Conservation (phyloP, 2,797 vertebrate genomes). For the Argya squamiceps region DNA sequence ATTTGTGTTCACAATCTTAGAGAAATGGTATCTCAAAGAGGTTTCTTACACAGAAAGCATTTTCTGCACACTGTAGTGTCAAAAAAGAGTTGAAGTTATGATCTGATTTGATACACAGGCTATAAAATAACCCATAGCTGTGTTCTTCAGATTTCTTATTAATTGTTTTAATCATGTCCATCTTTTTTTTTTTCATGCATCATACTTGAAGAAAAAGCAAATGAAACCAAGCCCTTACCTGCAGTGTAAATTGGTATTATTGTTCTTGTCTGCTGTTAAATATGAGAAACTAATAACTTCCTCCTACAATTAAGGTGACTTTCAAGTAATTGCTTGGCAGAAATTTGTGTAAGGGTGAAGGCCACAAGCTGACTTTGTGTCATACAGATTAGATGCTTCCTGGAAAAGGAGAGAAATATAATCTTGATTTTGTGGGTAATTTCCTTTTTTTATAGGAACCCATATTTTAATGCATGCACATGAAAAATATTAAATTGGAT, state of each 20-base stretch:
- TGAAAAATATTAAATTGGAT: neutral
- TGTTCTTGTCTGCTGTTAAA: neutral
- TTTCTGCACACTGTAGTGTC: neutral
- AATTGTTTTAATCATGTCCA: neutral
- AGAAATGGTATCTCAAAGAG: neutral
- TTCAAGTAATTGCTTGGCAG: neutral
- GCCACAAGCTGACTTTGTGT: neutral
- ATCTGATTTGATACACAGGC: neutral
- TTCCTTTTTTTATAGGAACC: neutral
- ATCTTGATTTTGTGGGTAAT: neutral
- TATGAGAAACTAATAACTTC: neutral
- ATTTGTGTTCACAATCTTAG: neutral
- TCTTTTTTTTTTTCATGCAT: neutral
- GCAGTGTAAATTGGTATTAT: neutral
- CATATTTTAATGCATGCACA: neutral
- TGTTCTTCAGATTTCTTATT: neutral
- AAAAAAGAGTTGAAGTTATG: neutral
- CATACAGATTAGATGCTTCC: neutral
- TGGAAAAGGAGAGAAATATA: neutral
- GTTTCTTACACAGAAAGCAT: neutral
- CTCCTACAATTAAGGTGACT: neutral
- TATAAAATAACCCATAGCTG: neutral
- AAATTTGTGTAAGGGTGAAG: neutral
- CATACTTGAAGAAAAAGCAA: neutral
- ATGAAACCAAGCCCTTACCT: neutral